A percentile compares a stretch with the other conserved stretches of the same genome.
Evolutionary conservation across 2,888 invertebrate species (phyloP).

Genomic region (Tipula helvola): DNA sequence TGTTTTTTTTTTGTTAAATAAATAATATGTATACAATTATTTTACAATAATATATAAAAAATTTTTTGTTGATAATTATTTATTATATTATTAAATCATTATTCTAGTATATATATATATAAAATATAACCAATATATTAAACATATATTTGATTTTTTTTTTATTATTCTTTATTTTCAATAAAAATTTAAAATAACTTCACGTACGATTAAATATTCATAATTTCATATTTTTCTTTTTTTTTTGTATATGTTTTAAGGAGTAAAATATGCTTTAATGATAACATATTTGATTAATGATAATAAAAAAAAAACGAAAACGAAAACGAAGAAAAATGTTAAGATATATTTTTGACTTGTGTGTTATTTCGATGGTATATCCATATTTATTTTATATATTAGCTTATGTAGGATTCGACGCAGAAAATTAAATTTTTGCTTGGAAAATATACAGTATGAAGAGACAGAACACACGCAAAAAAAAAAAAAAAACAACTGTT

Average conservation of each 20-base stretch:
- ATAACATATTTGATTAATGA: neutral
- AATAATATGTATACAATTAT: conserved; percentile 7
- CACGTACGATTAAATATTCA: neutral
- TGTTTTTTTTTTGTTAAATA: neutral
- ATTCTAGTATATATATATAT: neutral
- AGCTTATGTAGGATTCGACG: neutral
- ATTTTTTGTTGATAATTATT: neutral
- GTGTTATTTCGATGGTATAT: neutral
- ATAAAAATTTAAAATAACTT: neutral
- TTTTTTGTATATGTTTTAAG: neutral
- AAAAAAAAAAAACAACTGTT: neutral
- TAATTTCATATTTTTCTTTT: neutral
- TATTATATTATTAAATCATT: neutral
- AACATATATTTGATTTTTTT: neutral
- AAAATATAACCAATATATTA: neutral
- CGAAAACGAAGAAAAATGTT: neutral
- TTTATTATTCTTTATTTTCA: neutral
- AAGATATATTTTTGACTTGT: neutral
- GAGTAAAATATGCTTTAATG: conserved; percentile 4
- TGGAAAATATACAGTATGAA: neutral
- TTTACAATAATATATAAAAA: conserved; percentile 11
- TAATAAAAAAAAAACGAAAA: neutral
- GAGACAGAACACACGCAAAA: neutral
- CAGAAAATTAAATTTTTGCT: neutral
- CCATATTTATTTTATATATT: neutral